These are phyloP conservation scores for Tenualosa ilisha DNA, from an alignment of 2,797 vertebrate genomes.

Conservation along the genomic window DNA sequence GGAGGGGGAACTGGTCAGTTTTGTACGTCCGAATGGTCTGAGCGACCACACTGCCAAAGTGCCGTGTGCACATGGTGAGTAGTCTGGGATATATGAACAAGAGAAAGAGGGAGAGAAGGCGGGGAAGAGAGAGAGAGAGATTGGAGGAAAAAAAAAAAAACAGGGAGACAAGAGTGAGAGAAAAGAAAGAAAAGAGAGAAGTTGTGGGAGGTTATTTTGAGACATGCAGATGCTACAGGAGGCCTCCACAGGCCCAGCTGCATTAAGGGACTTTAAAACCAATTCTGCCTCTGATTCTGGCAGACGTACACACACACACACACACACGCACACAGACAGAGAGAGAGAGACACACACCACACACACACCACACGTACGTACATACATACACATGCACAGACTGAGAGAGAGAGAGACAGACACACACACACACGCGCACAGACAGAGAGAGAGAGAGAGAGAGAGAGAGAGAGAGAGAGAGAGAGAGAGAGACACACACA, in stretches of 20 bases:
- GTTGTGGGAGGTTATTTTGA: constrained; percentile 52
- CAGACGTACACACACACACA: constrained; percentile 29
- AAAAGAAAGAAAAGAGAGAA: constrained; percentile 13
- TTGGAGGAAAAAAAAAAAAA: background rate
- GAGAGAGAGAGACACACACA: constrained; percentile 25
- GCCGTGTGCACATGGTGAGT: constrained; percentile 96
- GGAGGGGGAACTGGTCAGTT: constrained; percentile 97
- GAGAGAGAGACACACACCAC: constrained; percentile 25
- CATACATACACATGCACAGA: no score
- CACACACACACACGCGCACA: background rate
- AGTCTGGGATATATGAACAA: constrained; percentile 72
- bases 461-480: no score
- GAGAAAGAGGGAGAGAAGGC: background rate
- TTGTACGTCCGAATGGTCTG: constrained; percentile 98
- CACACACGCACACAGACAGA: background rate
- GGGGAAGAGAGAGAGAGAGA: background rate
- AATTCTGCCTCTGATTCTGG: constrained; percentile 68
- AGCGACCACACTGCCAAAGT: constrained; percentile 96
- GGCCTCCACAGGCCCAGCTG: constrained; percentile 57
- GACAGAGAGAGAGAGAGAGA: no score
- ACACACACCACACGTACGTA: no score
- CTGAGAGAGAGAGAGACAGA: no score
- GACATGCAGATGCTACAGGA: background rate
- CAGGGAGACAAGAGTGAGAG: background rate
- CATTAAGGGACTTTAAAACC: constrained; percentile 76